Conservation (phyloP, 2,113 vertebrate species). For the Origma solitaria region DNA sequence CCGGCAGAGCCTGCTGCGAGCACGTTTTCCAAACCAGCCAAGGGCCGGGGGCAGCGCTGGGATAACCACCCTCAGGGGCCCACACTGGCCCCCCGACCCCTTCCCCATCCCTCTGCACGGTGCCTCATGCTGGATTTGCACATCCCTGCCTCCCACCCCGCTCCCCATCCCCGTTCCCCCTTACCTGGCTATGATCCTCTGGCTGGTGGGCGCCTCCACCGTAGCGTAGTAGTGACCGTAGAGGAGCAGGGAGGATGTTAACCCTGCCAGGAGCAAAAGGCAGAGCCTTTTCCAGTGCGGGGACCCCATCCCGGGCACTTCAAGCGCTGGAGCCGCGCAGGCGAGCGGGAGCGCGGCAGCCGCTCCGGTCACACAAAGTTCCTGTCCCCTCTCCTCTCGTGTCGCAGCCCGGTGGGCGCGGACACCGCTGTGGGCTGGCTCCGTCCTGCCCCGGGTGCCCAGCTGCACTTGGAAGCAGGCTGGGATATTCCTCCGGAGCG, state of each 20-base stretch:
- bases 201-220: not conserved
- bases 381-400: too few species aligned
- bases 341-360: not conserved
- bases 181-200: constrained; percentile 36
- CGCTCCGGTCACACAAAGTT: not conserved
- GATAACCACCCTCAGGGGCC: not conserved
- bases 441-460: not conserved
- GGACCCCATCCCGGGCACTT: constrained; percentile 36
- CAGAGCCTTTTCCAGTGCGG: constrained; percentile 32
- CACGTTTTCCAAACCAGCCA: not conserved
- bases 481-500: constrained; percentile 8
- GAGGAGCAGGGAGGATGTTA: constrained; percentile 46
- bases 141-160: not conserved
- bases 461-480: not conserved
- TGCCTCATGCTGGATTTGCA: not conserved
- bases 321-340: rapidly evolving
- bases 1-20: not conserved
- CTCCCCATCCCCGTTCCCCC: not conserved
- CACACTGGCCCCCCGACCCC: not conserved
- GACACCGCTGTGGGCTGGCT: not conserved
- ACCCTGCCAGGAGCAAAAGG: constrained; percentile 39
- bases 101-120: not conserved
- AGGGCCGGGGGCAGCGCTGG: not conserved
- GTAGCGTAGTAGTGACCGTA: constrained; percentile 16
- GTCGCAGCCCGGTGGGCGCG: not conserved